phyloP scores from a whole-genome alignment of 2,888 invertebrate species.

The Bruchidius siliquastri region DNA sequence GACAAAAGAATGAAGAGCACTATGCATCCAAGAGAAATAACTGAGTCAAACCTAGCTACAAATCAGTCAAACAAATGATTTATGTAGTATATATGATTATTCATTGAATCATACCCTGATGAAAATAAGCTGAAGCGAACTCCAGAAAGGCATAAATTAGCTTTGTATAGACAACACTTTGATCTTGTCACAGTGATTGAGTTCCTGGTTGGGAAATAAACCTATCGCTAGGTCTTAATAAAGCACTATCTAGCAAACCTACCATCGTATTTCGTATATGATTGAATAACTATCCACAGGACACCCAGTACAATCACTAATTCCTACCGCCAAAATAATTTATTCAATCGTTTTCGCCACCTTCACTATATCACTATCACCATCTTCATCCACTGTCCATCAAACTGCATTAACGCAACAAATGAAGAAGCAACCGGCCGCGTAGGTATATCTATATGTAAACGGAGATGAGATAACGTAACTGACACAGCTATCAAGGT shows the following conservation, averaged over 20 bases:
- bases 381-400: slow-evolving; percentile 12
- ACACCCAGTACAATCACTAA: background rate
- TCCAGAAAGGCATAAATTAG: no score
- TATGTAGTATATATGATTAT: no score
- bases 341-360: background rate
- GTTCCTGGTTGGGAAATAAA: no score
- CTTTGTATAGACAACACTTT: no score
- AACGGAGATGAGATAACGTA: background rate
- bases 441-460: background rate
- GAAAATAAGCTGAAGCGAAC: no score
- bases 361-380: background rate
- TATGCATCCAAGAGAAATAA: no score
- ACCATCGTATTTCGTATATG: background rate
- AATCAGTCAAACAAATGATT: no score
- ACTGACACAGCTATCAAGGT: background rate
- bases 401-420: background rate
- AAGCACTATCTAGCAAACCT: background rate
- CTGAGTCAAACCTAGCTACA: no score
- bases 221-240: no score
- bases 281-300: background rate
- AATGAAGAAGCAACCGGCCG: background rate
- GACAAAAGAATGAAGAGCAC: no score
- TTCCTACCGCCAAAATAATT: background rate
- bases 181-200: no score
- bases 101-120: no score